Base-by-base conservation (phyloP, 2,888 invertebrate species). In the Callinectes sapidus region DNA sequence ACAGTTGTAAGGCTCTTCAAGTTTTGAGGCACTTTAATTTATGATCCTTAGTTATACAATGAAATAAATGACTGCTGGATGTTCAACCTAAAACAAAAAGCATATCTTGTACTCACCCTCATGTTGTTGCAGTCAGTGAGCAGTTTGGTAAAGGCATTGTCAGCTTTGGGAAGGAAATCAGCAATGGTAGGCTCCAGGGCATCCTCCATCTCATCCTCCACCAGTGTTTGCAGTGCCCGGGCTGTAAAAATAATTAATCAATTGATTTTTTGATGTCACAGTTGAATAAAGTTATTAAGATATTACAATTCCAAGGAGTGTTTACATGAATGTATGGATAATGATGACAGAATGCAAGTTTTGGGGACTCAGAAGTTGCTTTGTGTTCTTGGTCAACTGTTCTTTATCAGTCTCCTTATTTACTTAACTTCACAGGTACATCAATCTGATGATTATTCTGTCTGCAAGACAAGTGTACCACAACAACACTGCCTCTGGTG, bases 121-220 rank as follows among this genome's bases (percentile, higher is more conserved):
- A 93, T 93, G 87, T 91, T 87, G 55, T 93, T 89, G 32, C 32
- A 39, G 48, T 93, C 61, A 54, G 66, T 91, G 77, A 87, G 77
- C 6, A 93, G 90, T 28, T 77, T 86, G 39, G 91, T 91, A 61
- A 93, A 93, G 48, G 91, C 89, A 54, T 42, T 87, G 2, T 93
- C 91, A 39, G 66, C 71, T 16, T 91, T 91, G 77, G 93, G 93
- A 18, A 89, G 87, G 10, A 92, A 77, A 42, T 92, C 92, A 88
- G 42, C 32, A 55, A 93, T 91, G 23, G 39, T 90, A 13, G 87
- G 89, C 28, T 91, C 93, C 8, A 35, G 13, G 32, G 32, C 18
- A n/a, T 86, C 91, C 86, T 93, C 93, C n/a, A 48, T n/a, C n/a
- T 93, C 93, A 87, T 93, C 93, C 39, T 93, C 93, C 18, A 91